Base-by-base conservation (phyloP, 2,113 vertebrate genomes). In the Phyllostomus discolor region DNA sequence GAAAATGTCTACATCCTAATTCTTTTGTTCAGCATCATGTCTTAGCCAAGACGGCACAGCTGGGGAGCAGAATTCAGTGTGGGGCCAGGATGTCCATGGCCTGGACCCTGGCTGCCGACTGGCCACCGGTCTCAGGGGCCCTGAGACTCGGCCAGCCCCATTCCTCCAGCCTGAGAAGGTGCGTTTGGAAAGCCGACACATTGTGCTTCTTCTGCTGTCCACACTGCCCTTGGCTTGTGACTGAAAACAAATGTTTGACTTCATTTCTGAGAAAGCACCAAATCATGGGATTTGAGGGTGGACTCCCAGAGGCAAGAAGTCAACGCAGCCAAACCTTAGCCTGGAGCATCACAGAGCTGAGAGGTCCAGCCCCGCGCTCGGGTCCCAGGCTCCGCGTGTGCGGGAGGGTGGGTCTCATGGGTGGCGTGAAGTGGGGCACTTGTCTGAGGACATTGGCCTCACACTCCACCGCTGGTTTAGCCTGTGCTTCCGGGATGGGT, bases 21-120 rank as follows among this genome's bases (percentile, higher is more conserved):
- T 96, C 86, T 96, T 96, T 87, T 88, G 91, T 92, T 87, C 76
- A 33, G 54, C 16, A 4, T 90, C 86, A 31, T 2, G 3, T 46
- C 62, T 35, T 57, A 59, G n/a, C 11, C 69, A 16, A 64, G 43
- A 16, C 83, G 48, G 24, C 0, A 26, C 9, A 6, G 93, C 22
- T 28, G n/a, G 75, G 41, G 15, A 19, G 78, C 2, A 5, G 66
- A 33, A 11, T 1, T 1, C 12, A 12, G 2, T 0, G 11, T 14
- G 83, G 57, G 67, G 41, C n/a, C 7, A 0, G 28, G 31, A 19
- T 0, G 2, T 15, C 26, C 11, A 12, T 3, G 4, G 2, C 24
- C 16, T 31, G 66, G 41, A 3, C 24, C 2, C 35, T 46, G 33
- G 62, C 33, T 26, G 7, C 19, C 33, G 59, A 20, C 0, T 33